Conservation (phyloP, 1,140 invertebrate genomes). For the Calephelis nemesis region DNA sequence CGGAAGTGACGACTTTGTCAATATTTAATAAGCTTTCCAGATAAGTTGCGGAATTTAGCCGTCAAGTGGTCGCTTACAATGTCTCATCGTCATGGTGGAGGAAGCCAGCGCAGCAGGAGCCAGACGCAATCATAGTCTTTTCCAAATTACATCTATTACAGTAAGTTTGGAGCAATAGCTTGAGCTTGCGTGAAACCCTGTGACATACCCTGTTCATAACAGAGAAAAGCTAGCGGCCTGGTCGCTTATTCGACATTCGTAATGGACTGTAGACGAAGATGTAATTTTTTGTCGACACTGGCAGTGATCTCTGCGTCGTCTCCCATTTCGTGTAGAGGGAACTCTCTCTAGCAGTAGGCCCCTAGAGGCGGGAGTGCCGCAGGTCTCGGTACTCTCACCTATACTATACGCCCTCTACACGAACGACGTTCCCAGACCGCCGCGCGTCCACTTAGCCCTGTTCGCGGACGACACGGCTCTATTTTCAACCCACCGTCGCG, state of each 20-base stretch:
- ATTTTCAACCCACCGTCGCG: no score
- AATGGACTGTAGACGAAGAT: slow-evolving; percentile 6
- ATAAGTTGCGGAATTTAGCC: not conserved
- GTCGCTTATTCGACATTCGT: slow-evolving; percentile 23
- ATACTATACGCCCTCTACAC: no score
- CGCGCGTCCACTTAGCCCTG: no score
- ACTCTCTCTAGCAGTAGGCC: no score
- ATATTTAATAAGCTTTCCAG: not conserved
- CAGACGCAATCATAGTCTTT: not conserved
- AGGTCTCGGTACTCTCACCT: no score
- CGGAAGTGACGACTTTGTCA: not conserved
- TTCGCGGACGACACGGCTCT: no score
- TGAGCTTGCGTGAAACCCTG: not conserved
- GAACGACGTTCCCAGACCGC: no score
- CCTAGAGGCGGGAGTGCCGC: no score
- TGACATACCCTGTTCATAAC: not conserved
- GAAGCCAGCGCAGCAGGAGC: not conserved
- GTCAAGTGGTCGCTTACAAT: not conserved
- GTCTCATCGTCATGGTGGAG: not conserved
- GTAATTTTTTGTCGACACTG: not conserved
- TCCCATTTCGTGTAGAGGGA: no score
- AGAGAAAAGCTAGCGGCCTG: slow-evolving; percentile 16
- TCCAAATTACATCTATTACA: not conserved
- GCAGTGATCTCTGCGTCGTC: not conserved
- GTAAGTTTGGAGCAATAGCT: not conserved